phyloP scores from a whole-genome alignment of 2,888 invertebrate genomes.

The Heteropelma amictum region DNA sequence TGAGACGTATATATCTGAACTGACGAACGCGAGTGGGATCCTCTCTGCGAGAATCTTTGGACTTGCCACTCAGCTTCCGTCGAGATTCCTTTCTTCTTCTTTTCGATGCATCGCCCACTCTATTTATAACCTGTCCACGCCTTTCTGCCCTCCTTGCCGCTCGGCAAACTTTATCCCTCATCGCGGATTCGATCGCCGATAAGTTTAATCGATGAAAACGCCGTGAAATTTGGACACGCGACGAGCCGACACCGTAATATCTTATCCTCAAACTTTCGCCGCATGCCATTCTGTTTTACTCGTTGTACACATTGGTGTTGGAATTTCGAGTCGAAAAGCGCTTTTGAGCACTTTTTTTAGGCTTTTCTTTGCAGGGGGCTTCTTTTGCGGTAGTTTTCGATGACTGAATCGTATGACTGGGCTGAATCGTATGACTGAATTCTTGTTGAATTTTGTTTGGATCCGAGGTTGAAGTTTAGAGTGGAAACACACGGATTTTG shows the following conservation, averaged over 20 bases:
- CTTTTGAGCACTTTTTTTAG: no score
- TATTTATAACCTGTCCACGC: not conserved
- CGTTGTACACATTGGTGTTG: no score
- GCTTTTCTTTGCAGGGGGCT: no score
- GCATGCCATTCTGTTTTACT: no score
- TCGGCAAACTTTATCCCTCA: not conserved
- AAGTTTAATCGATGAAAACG: slow-evolving; percentile 28
- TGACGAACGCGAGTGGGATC: slow-evolving; percentile 9
- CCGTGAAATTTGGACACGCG: not conserved
- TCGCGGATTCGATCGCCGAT: not conserved
- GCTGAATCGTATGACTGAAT: no score
- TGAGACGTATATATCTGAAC: slow-evolving; percentile 14
- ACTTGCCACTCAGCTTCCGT: slow-evolving; percentile 42
- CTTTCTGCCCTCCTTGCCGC: not conserved
- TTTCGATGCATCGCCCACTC: not conserved
- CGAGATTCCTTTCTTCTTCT: slow-evolving; percentile 21
- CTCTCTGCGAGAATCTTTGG: slow-evolving; percentile 27
- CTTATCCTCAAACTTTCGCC: no score
- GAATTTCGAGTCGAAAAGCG: no score
- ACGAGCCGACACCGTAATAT: not conserved
- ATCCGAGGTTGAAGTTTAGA: no score
- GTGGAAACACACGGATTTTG: no score
- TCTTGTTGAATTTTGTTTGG: no score
- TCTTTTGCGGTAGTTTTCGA: no score
- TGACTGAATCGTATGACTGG: no score